Base-by-base conservation (phyloP, 2,797 vertebrate species). In the Hylomyscus alleni region DNA sequence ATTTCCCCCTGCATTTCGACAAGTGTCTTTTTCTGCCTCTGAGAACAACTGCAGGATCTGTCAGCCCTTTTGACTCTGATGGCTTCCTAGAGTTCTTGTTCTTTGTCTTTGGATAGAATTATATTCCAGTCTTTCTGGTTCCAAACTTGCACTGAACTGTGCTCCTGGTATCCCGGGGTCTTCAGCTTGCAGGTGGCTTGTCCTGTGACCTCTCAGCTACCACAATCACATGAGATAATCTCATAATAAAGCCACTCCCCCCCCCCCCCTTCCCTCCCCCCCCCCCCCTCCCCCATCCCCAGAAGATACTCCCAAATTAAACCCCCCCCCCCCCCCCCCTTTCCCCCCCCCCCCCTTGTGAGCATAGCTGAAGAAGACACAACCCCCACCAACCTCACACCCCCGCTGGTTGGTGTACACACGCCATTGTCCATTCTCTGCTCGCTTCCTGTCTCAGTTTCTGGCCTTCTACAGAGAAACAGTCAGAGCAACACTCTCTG, bases 401-500 rank as follows among this genome's bases (percentile, higher is more conserved):
- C 54, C 24, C 65, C 24, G 17, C 67, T 67, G 10, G 17, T 60
- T 67, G 10, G 37, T 31, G 12, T 0, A 0, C 26, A 0, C 0
- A 3, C 54, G 26, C 65, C 26, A 2, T 3, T 31, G 29, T 62
- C 34, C 22, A 3, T 31, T 60, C 75, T 56, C n/a, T 29, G 10
- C 1, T 2, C n/a, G 29, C 40, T 89, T 94, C 54, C 62, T 58
- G 80, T 83, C 62, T 44, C 52, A 76, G 69, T 93, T 95, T 96
- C 73, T 34, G 37, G 44, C 54, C 34, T 11, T 40, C 69, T 26
- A 83, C 94, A 94, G 84, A 73, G 78, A 97, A 95, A 95, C 26
- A 84, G 54, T 58, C 76, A 20, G 73, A 75, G 75, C 26, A 91
- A 95, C 82, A 84, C 13, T 31, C 19, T 83, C 2, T 69, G 67